These are phyloP conservation scores for Antheraea yamamai DNA, from an alignment of 2,888 invertebrate species.

Conservation along the genomic window DNA sequence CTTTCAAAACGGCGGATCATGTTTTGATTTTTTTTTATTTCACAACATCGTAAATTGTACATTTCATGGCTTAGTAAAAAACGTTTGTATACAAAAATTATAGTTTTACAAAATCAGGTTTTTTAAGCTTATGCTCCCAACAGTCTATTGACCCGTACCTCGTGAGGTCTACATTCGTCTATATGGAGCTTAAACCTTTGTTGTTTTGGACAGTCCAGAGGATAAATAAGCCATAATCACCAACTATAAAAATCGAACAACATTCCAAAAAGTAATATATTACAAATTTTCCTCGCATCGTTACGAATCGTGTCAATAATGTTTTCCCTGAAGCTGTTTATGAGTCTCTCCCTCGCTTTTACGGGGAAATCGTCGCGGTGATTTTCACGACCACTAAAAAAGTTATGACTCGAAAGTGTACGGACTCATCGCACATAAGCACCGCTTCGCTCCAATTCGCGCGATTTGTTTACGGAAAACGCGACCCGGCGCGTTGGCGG, in stretches of 20 bases:
- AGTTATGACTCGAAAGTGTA: slow-evolving; percentile 33
- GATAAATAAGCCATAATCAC: background rate
- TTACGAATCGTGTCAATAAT: slow-evolving; percentile 36
- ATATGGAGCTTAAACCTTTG: no score
- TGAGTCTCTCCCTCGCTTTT: slow-evolving; percentile 31
- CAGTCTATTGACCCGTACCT: no score
- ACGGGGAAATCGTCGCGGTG: slow-evolving; percentile 23
- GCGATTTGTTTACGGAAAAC: slow-evolving; percentile 37
- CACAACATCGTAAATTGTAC: no score
- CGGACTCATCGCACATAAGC: slow-evolving; percentile 34
- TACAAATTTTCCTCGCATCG: slow-evolving; percentile 14
- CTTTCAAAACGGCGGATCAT: no score
- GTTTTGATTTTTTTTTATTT: no score
- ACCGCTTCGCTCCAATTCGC: slow-evolving; percentile 28
- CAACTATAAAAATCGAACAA: background rate
- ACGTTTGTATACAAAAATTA: no score
- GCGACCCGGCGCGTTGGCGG: slow-evolving; percentile 31
- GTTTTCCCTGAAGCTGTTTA: slow-evolving; percentile 45
- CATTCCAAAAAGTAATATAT: slow-evolving; percentile 10
- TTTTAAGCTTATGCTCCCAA: no score
- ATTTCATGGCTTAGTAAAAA: no score
- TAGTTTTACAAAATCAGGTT: no score
- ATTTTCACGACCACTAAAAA: slow-evolving; percentile 29
- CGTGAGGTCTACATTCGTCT: no score
- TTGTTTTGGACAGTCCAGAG: no score